A percentile compares a stretch with the other conserved stretches of the same genome.
phyloP scores from a whole-genome alignment of 2,888 invertebrate genomes.

The Cremastinae sp. region DNA sequence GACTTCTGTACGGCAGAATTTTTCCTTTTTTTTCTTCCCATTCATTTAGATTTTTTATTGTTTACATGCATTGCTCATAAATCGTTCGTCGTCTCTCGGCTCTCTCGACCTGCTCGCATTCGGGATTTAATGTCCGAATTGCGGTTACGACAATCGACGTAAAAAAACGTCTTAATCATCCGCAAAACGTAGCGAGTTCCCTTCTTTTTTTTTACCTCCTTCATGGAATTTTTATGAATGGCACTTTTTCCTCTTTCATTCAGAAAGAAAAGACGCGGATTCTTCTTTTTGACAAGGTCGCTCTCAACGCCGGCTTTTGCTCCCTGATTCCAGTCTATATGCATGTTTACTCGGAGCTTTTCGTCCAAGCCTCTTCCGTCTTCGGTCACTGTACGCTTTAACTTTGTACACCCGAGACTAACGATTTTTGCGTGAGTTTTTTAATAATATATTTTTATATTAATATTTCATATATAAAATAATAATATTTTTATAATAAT shows the following conservation, averaged over 20 bases:
- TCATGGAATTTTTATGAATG: neutral
- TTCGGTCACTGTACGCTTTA: too few species aligned
- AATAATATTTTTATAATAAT: too few species aligned
- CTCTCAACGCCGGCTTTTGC: too few species aligned
- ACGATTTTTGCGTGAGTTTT: too few species aligned
- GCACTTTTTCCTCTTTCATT: too few species aligned
- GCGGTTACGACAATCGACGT: constrained; percentile 1
- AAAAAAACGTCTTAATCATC: constrained; percentile 2
- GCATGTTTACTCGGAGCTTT: too few species aligned
- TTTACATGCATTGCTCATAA: constrained; percentile 35
- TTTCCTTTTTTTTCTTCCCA: constrained; percentile 12
- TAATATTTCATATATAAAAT: too few species aligned
- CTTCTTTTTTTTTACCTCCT: constrained; percentile 11
- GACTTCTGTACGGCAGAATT: constrained; percentile 44
- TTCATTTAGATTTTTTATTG: neutral
- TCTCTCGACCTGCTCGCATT: constrained; percentile 36
- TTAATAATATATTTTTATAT: too few species aligned
- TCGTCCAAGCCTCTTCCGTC: neutral
- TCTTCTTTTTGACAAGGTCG: neutral
- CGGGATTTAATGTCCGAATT: neutral
- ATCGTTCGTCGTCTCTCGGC: too few species aligned
- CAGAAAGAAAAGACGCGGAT: neutral
- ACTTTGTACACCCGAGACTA: too few species aligned
- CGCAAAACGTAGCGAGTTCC: too few species aligned
- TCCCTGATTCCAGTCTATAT: too few species aligned